These are phyloP conservation scores for Ibycter americanus DNA, from an alignment of 2,797 vertebrate genomes.

Conservation along the genomic window DNA sequence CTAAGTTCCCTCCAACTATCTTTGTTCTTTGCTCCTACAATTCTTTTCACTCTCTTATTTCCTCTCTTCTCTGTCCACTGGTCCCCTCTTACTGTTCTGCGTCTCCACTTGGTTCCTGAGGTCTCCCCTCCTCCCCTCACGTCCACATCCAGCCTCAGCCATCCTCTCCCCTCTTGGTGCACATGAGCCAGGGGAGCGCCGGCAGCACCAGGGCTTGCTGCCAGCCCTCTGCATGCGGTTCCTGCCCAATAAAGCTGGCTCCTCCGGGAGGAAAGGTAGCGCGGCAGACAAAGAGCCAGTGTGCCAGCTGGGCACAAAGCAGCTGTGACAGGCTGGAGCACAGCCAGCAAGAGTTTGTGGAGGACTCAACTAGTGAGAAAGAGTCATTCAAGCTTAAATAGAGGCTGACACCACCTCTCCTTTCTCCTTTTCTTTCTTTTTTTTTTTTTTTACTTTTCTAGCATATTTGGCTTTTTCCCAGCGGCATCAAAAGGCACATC, in stretches of 20 bases:
- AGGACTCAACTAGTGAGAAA: neutral
- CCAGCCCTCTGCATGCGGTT: neutral
- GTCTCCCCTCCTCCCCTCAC: neutral
- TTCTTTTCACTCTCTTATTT: neutral
- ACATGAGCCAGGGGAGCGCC: accelerated
- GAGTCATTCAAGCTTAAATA: neutral
- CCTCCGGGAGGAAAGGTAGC: neutral
- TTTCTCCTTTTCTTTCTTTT: no score
- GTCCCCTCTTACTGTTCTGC: neutral
- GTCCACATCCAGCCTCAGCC: no score
- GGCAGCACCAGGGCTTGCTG: neutral
- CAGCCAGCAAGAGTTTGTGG: accelerated
- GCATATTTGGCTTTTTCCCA: neutral
- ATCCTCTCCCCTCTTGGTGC: no score
- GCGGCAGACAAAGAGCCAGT: neutral
- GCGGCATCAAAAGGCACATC: neutral
- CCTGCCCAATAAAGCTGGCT: neutral
- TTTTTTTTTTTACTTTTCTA: neutral
- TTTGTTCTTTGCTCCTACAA: neutral
- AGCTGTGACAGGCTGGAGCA: neutral
- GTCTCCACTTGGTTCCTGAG: accelerated
- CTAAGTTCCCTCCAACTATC: neutral
- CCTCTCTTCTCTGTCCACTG: neutral
- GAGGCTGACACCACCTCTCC: accelerated
- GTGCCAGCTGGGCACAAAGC: neutral